Conservation (phyloP, 1,140 invertebrate species). For the Hylyphantes graminicola region DNA sequence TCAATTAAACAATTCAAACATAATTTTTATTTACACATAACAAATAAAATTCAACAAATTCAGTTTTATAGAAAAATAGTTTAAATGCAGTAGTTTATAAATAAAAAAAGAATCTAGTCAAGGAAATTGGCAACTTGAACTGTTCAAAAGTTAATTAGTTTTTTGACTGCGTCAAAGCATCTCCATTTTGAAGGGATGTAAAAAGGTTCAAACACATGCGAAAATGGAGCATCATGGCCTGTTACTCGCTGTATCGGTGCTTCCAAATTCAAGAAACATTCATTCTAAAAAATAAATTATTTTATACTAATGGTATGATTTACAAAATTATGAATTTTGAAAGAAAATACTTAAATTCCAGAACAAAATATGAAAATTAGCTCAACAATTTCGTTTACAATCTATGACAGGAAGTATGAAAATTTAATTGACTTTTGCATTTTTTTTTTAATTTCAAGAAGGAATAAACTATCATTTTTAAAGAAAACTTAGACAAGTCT, state of each 20-base stretch:
- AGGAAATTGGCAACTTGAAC: not conserved
- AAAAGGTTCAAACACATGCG: constrained; percentile 94
- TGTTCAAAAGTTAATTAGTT: constrained; percentile 79
- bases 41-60: too few species aligned
- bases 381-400: too few species aligned
- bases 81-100: not conserved
- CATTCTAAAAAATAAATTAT: constrained; percentile 73
- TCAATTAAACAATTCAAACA: not conserved
- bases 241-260: constrained; percentile 90
- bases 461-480: too few species aligned
- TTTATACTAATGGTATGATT: too few species aligned
- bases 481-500: too few species aligned
- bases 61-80: too few species aligned
- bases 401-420: too few species aligned
- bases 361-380: too few species aligned
- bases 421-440: too few species aligned
- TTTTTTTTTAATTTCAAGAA: too few species aligned
- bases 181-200: constrained; percentile 95
- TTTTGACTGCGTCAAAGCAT: constrained; percentile 84
- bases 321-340: too few species aligned
- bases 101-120: constrained; percentile 1
- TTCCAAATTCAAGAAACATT: constrained; percentile 95
- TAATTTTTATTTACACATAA: not conserved
- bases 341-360: too few species aligned
- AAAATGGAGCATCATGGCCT: constrained; percentile 98